These are phyloP conservation scores for Anguilla megastoma DNA, from an alignment of 2,797 vertebrate genomes.

Conservation along the genomic window DNA sequence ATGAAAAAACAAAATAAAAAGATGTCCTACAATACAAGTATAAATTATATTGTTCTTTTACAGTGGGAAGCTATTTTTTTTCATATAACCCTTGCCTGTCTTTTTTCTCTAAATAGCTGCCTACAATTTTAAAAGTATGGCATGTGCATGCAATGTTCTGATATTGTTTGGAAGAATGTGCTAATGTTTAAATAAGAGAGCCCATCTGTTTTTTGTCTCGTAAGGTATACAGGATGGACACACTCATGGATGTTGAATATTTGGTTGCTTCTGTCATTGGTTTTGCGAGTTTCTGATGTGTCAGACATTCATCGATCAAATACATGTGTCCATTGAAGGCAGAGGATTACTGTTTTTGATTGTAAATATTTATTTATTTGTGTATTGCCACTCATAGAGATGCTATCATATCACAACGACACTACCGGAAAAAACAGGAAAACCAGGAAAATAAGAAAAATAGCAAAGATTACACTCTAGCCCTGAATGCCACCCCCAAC, in stretches of 20 bases:
- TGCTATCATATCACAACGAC: background rate
- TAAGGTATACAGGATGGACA: background rate
- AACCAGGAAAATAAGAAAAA: background rate
- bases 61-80: background rate
- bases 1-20: background rate
- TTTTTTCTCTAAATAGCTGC: background rate
- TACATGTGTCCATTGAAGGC: background rate
- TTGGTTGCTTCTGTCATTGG: background rate
- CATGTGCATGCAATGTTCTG: background rate
- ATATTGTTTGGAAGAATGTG: constrained; percentile 15
- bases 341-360: background rate
- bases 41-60: background rate
- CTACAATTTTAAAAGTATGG: background rate
- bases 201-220: background rate
- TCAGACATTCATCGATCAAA: background rate
- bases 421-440: background rate
- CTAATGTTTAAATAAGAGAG: background rate
- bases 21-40: background rate
- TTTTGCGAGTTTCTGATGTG: background rate
- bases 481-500: background rate
- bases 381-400: background rate
- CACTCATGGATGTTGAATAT: background rate
- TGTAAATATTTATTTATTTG: background rate
- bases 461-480: background rate
- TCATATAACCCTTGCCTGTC: background rate